Percentiles rank a stretch among this genome's conserved stretches.
Evolutionary conservation across 2,888 invertebrate genomes (phyloP).

Genomic region (Archips crataeganus): DNA sequence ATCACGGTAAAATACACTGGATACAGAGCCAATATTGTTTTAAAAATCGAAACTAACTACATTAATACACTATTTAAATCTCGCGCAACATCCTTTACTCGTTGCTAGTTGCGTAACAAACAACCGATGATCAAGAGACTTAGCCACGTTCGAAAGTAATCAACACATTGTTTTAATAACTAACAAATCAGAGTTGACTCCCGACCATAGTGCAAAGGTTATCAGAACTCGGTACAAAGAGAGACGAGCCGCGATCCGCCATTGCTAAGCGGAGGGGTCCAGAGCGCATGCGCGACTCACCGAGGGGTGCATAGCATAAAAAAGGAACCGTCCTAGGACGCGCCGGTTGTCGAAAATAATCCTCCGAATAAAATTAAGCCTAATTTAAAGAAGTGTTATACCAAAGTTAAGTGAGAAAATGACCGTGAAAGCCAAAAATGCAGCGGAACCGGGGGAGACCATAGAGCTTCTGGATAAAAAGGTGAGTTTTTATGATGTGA

Average conservation of each 20-base stretch:
- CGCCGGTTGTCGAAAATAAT: conserved; percentile 38
- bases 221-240: conserved; percentile 26
- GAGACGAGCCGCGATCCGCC: conserved; percentile 29
- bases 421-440: conserved; percentile 58
- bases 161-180: conserved; percentile 22
- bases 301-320: conserved; percentile 52
- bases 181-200: conserved; percentile 28
- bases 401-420: conserved; percentile 52
- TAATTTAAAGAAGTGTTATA: conserved; percentile 26
- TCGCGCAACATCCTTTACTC: conserved; percentile 2
- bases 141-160: neutral
- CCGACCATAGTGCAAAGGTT: conserved; percentile 36
- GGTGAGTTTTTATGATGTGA: conserved; percentile 61
- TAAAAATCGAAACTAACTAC: no score
- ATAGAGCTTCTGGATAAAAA: conserved; percentile 75
- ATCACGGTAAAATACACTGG: no score
- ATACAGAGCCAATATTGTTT: no score
- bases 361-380: conserved; percentile 25
- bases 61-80: conserved; percentile 3
- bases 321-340: conserved; percentile 27
- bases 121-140: neutral
- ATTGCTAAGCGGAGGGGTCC: conserved; percentile 56
- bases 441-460: conserved; percentile 64
- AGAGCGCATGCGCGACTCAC: conserved; percentile 60
- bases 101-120: conserved; percentile 20